Evolutionary conservation across 1,140 invertebrate species (phyloP).

Genomic region (Medauroidea extradentata): DNA sequence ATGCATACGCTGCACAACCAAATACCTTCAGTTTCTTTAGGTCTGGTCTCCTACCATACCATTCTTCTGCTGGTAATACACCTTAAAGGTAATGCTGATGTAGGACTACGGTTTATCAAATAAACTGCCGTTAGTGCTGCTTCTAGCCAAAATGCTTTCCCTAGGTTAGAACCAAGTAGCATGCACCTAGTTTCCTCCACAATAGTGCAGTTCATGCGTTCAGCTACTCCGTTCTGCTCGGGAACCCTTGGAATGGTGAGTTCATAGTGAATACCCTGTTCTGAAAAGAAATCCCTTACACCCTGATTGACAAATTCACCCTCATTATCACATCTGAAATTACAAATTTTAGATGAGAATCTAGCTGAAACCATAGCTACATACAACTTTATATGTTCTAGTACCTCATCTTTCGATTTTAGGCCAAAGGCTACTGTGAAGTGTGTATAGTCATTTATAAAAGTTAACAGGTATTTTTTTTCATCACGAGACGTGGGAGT

Average conservation of each 20-base stretch:
- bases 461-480: no score
- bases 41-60: background rate
- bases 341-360: constrained; percentile 6
- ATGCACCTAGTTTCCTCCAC: constrained; percentile 26
- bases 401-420: no score
- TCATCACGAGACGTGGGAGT: no score
- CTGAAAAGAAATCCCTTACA: constrained; percentile 14
- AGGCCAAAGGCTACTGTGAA: no score
- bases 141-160: constrained; percentile 44
- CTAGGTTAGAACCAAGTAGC: constrained; percentile 34
- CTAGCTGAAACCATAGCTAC: background rate
- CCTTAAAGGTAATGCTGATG: background rate
- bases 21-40: background rate
- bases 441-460: no score
- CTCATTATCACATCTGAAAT: constrained; percentile 21
- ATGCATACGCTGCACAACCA: background rate
- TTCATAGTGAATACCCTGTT: constrained; percentile 31
- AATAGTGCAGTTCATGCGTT: constrained; percentile 28
- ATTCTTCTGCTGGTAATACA: background rate
- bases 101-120: constrained; percentile 38
- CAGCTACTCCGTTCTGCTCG: constrained; percentile 38
- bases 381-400: no score
- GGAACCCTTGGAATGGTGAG: constrained; percentile 32
- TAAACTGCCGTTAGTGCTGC: constrained; percentile 41
- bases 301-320: constrained; percentile 15